phyloP scores from a whole-genome alignment of 2,797 vertebrate species.

The Ctenochaetus hawaiiensis region DNA sequence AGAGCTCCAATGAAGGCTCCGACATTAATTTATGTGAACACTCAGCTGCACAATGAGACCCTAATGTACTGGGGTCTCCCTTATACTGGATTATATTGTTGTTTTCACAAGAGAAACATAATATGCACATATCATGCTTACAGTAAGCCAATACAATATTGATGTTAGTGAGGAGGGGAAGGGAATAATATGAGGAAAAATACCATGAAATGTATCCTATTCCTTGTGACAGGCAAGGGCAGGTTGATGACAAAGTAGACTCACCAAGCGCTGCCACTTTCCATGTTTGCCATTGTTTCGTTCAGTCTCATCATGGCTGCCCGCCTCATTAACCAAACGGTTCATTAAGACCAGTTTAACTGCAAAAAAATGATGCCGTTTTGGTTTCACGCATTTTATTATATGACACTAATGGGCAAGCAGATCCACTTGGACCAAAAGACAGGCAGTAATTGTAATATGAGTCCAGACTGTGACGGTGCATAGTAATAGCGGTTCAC shows the following conservation, averaged over 20 bases:
- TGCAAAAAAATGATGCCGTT: constrained; percentile 55
- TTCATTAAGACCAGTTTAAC: constrained; percentile 73
- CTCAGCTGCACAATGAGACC: neutral
- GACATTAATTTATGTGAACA: constrained; percentile 16
- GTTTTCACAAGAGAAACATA: constrained; percentile 46
- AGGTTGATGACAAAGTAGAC: constrained; percentile 62
- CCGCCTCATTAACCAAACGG: constrained; percentile 62
- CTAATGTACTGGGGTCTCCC: neutral
- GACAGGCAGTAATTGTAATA: constrained; percentile 59
- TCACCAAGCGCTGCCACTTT: constrained; percentile 33
- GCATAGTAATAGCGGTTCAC: constrained; percentile 79
- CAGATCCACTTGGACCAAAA: constrained; percentile 62
- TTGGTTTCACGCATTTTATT: constrained; percentile 58
- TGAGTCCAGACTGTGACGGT: constrained; percentile 61
- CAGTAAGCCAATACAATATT: constrained; percentile 61
- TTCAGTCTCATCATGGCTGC: constrained; percentile 37
- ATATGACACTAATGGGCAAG: constrained; percentile 60
- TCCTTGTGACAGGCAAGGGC: constrained; percentile 50
- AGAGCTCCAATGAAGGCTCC: constrained; percentile 6
- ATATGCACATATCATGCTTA: constrained; percentile 49
- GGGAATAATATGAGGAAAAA: constrained; percentile 41
- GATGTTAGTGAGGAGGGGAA: constrained; percentile 49
- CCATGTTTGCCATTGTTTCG: constrained; percentile 59
- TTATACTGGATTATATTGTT: constrained; percentile 9
- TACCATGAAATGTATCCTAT: constrained; percentile 59